phyloP scores from a whole-genome alignment of 2,113 vertebrate genomes.

The Cebidichthys violaceus region DNA sequence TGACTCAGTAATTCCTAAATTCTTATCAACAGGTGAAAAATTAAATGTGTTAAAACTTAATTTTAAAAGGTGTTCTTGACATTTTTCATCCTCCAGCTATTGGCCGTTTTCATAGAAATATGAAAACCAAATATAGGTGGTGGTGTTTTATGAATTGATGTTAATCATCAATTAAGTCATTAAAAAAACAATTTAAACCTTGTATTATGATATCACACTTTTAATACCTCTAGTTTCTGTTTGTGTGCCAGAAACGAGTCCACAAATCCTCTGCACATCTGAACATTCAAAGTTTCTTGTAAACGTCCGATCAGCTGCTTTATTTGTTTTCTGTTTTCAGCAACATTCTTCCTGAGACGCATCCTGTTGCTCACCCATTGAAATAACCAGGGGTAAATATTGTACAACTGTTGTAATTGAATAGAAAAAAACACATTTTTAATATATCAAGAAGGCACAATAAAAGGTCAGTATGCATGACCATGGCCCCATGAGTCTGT shows the following conservation, averaged over 20 bases:
- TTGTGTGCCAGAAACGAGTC: background rate
- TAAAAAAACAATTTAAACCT: background rate
- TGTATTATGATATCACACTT: background rate
- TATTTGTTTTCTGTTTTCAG: background rate
- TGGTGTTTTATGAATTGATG: background rate
- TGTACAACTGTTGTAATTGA: background rate
- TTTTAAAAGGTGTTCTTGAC: background rate
- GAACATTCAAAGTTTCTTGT: background rate
- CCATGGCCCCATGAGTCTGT: too few relatives aligned
- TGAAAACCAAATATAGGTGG: too few relatives aligned
- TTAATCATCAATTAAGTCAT: background rate
- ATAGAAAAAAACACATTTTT: background rate
- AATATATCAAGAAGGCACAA: background rate
- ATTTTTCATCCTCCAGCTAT: too few relatives aligned
- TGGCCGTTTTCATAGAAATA: too few relatives aligned
- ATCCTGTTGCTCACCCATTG: background rate
- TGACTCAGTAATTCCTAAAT: background rate
- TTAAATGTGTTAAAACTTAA: background rate
- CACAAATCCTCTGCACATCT: slow-evolving; percentile 11
- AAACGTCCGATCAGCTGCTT: background rate
- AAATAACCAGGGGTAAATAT: background rate
- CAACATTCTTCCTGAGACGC: background rate
- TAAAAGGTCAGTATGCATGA: background rate
- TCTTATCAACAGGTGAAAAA: background rate
- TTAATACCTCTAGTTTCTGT: background rate